Evolutionary conservation across 2,797 vertebrate species (phyloP).

Genomic region (Pseudomugil tenellus): DNA sequence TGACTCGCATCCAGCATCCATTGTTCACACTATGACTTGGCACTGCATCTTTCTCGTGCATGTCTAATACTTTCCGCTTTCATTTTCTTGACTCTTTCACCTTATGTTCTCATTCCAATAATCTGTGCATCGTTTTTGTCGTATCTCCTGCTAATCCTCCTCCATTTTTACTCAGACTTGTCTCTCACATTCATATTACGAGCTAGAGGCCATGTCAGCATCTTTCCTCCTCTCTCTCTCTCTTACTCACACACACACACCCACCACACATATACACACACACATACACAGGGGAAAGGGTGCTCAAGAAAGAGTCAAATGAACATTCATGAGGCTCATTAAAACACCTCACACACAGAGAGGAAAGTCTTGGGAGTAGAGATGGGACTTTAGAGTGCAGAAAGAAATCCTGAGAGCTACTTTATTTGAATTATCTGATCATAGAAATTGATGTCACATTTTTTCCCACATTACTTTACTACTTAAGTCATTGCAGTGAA

Average conservation of each 20-base stretch:
- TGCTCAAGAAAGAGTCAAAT: slow-evolving; percentile 20
- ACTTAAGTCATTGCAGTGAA: background rate
- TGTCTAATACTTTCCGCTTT: slow-evolving; percentile 13
- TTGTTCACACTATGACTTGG: slow-evolving; percentile 28
- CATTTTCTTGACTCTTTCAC: slow-evolving; percentile 17
- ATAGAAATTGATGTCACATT: background rate
- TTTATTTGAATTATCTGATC: background rate
- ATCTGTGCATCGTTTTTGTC: slow-evolving; percentile 28
- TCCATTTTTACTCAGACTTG: slow-evolving; percentile 7
- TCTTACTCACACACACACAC: too few species aligned
- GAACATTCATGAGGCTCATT: slow-evolving; percentile 11
- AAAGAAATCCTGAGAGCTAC: slow-evolving; percentile 5
- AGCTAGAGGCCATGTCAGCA: slow-evolving; percentile 4
- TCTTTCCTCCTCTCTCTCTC: background rate
- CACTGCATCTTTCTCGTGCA: background rate
- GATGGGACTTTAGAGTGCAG: background rate
- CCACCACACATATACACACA: too few species aligned
- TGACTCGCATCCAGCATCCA: slow-evolving; percentile 4
- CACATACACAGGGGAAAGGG: slow-evolving; percentile 1
- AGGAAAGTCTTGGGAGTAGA: slow-evolving; percentile 2
- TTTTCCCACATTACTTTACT: background rate
- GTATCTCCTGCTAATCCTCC: slow-evolving; percentile 22
- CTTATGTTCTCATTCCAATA: slow-evolving; percentile 31
- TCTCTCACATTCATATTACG: slow-evolving; percentile 14
- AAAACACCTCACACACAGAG: slow-evolving; percentile 6